phyloP scores from a whole-genome alignment of 2,113 vertebrate genomes.

The Mormoops blainvillei region DNA sequence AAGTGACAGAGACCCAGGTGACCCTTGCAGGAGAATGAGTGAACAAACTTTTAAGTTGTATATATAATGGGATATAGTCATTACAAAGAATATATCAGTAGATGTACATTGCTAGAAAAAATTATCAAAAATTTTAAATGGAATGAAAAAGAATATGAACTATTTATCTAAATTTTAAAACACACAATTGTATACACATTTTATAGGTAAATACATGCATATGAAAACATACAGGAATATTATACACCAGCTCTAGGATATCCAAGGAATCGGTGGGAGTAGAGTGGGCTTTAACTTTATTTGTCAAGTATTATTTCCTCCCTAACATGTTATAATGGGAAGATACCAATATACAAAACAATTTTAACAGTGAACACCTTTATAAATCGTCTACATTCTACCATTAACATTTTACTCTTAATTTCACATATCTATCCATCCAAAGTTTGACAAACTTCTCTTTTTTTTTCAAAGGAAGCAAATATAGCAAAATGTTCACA shows the following conservation, averaged over 20 bases:
- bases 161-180: background rate
- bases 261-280: background rate
- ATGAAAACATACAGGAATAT: background rate
- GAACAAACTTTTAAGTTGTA: background rate
- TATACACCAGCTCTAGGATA: background rate
- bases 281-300: background rate
- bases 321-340: background rate
- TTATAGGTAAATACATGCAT: background rate
- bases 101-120: background rate
- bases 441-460: background rate
- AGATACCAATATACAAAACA: background rate
- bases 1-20: background rate
- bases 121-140: background rate
- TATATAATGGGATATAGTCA: background rate
- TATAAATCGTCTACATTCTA: background rate
- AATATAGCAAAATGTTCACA: background rate
- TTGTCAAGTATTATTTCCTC: background rate
- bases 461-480: background rate
- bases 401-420: background rate
- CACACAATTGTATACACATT: background rate
- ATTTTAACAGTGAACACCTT: background rate
- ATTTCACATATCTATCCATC: background rate
- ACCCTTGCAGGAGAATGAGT: background rate
- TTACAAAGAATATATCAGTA: background rate
- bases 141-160: background rate